Evolutionary conservation across 2,113 vertebrate species (phyloP), one percentile per base, ranked within the genome.

Genomic region (Sinocyclocheilus anshuiensis): DNA sequence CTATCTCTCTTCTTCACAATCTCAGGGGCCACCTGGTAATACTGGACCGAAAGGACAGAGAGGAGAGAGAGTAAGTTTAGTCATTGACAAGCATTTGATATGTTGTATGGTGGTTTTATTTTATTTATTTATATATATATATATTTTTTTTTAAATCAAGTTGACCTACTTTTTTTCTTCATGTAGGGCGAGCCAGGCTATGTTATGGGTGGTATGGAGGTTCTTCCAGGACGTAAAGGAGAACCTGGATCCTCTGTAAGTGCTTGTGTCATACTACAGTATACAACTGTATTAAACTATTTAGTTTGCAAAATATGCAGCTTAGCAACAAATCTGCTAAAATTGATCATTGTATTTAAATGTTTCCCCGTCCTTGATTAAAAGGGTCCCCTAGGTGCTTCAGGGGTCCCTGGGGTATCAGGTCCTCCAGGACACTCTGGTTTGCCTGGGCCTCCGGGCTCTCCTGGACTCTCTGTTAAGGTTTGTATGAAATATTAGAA

Each of bases 171-270:
- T 36, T 55, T 48, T 84, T 6, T 83, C 11, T 82, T 33, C 79
- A 67, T 67, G 4, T 85, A 98, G 97, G 97, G 97, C 1, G 96
- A 97, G 53, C 96, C 97, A 4, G 97, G 97, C 42, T 98, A 97
- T 3, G 93, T 96, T 0, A 91, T 97, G 2, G 95, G 95, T 84
- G 95, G 95, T 39, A 88, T 94, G 4, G 96, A 96, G 33, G 90
- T 95, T 80, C 92, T 95, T 87, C 96, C 96, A 0, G 96, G 96
- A 4, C 90, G 77, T 87, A 96, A 95, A 87, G 96, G 96, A 75
- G 95, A 96, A 76, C 96, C 96, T 4, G 96, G 97, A 1, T 92
- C 93, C 0, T 90, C 96, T 6, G 97, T 97, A 88, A 33, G 29
- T 33, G 29, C 29, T 33, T 33, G 29, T 29, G 29, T 33, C 29